These are phyloP conservation scores for Heliconius sara DNA, from an alignment of 2,888 invertebrate species.

Conservation along the genomic window DNA sequence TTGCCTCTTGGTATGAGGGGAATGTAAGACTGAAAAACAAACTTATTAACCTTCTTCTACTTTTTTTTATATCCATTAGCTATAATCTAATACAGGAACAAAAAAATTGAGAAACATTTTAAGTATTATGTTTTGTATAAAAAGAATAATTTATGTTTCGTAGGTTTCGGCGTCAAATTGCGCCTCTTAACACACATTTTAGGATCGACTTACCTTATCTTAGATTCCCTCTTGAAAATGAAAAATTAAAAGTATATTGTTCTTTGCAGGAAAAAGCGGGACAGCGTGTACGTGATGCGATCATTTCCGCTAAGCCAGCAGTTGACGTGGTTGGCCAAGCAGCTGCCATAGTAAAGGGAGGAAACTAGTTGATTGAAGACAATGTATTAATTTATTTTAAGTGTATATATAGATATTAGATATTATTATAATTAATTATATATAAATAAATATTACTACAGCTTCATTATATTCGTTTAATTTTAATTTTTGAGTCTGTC, in stretches of 20 bases:
- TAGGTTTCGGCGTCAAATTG: no score
- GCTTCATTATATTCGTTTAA: background rate
- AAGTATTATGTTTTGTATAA: no score
- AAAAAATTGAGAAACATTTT: no score
- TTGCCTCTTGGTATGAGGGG: no score
- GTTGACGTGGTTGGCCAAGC: slow-evolving; percentile 51
- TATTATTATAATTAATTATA: background rate
- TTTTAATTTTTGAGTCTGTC: no score
- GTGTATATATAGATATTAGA: background rate
- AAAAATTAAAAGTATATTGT: background rate
- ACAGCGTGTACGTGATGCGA: slow-evolving; percentile 50
- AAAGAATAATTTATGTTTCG: no score
- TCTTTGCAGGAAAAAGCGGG: slow-evolving; percentile 51
- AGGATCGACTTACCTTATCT: background rate
- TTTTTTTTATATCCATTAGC: no score
- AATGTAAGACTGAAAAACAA: no score
- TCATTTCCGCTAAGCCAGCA: slow-evolving; percentile 52
- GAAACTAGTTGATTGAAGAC: slow-evolving; percentile 1
- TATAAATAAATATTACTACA: background rate
- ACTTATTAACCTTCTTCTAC: no score
- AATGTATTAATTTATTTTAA: background rate
- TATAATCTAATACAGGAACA: no score
- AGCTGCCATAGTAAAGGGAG: slow-evolving; percentile 43
- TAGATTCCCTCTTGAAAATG: background rate
- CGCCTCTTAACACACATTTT: background rate